phyloP scores from a whole-genome alignment of 2,113 vertebrate species.

The Peucedramus taeniatus region DNA sequence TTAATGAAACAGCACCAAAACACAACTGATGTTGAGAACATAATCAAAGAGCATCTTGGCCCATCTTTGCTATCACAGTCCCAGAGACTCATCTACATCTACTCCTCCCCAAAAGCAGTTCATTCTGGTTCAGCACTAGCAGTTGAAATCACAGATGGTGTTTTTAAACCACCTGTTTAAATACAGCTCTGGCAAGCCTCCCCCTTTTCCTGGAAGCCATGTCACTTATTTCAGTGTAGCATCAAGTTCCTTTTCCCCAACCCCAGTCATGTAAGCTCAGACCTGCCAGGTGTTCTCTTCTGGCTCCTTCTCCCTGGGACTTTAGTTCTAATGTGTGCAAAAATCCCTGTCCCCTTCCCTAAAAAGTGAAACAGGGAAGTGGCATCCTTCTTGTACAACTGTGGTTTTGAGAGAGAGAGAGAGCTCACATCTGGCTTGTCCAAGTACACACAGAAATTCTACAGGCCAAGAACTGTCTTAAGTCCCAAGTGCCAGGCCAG shows the following conservation, averaged over 20 bases:
- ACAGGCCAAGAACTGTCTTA: not conserved
- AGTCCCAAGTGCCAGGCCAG: not conserved
- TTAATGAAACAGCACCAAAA: not conserved
- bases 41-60: not conserved
- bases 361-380: not conserved
- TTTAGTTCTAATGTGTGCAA: not conserved
- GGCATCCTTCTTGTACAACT: not conserved
- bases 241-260: not conserved
- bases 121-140: not conserved
- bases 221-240: not conserved
- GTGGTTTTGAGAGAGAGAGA: not conserved
- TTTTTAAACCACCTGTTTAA: conserved; percentile 32
- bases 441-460: not conserved
- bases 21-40: not conserved
- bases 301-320: not conserved
- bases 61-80: not conserved
- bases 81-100: not conserved
- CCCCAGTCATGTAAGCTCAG: not conserved
- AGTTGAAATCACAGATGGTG: conserved; percentile 35
- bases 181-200: not conserved
- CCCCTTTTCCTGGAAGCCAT: not conserved
- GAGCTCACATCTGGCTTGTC: not conserved
- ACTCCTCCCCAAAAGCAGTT: not conserved
- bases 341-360: not conserved
- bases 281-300: not conserved